Conservation (phyloP, 92 coral and sea anemone species). For the Galaxea fascicularis region DNA sequence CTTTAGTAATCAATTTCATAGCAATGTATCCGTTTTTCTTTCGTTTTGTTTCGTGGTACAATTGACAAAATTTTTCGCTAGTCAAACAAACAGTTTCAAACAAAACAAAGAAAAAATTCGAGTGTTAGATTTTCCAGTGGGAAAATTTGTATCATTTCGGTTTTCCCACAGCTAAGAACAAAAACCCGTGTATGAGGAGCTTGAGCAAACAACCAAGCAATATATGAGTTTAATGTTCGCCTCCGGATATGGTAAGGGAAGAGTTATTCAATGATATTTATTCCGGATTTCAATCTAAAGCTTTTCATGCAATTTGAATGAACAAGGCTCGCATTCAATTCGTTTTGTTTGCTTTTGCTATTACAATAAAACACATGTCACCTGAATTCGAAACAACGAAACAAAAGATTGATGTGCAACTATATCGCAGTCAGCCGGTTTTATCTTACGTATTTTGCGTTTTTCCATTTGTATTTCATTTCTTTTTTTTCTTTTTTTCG, state of each 20-base stretch:
- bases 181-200: constrained; percentile 19
- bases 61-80: background rate
- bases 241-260: constrained; percentile 32
- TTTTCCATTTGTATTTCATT: background rate
- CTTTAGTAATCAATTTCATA: too few species aligned
- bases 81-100: background rate
- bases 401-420: background rate
- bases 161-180: constrained; percentile 40
- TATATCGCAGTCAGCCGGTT: background rate
- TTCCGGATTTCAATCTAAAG: constrained; percentile 26
- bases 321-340: background rate
- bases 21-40: background rate
- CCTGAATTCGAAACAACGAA: background rate
- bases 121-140: constrained; percentile 16
- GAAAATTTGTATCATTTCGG: background rate
- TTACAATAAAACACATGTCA: constrained; percentile 50
- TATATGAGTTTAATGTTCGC: constrained; percentile 42
- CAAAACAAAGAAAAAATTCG: background rate
- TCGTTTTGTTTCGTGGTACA: background rate
- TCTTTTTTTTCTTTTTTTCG: too few species aligned
- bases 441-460: background rate
- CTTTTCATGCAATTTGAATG: constrained; percentile 25
- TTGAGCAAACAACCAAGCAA: constrained; percentile 22
- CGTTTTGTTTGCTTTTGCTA: constrained; percentile 17
- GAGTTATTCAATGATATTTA: constrained; percentile 41